Conservation (phyloP, 2,888 invertebrate genomes). For the Hedya salicella region DNA sequence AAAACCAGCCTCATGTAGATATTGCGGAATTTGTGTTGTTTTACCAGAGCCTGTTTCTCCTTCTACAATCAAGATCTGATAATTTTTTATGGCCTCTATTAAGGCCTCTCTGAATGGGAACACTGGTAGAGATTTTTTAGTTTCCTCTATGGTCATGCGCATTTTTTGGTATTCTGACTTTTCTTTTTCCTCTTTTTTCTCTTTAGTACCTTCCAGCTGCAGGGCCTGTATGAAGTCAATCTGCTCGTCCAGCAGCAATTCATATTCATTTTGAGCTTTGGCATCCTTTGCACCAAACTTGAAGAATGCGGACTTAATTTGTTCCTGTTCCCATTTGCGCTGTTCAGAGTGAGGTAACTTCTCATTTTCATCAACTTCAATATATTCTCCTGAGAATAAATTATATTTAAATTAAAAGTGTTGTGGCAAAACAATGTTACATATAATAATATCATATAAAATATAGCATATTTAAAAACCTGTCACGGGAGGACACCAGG, state of each 20-base stretch:
- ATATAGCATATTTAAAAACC: too few species aligned
- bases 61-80: constrained; percentile 97
- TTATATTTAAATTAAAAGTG: not conserved
- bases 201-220: constrained; percentile 89
- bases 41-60: constrained; percentile 99
- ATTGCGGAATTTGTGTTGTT: constrained; percentile 99
- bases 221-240: constrained; percentile 98
- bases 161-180: constrained; percentile 88
- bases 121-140: constrained; percentile 96
- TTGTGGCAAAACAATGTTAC: too few species aligned
- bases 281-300: constrained; percentile 97
- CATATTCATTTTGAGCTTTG: constrained; percentile 91
- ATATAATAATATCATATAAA: too few species aligned
- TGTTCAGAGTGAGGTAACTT: constrained; percentile 93
- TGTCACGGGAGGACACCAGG: too few species aligned
- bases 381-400: constrained; percentile 85
- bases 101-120: constrained; percentile 96
- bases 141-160: constrained; percentile 94
- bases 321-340: constrained; percentile 99
- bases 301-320: constrained; percentile 96
- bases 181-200: constrained; percentile 85
- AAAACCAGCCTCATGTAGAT: constrained; percentile 97
- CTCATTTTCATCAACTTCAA: constrained; percentile 94
- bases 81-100: constrained; percentile 94
- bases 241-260: constrained; percentile 96